A percentile compares a stretch with the other conserved stretches of the same genome.
Conservation (phyloP, 2,113 vertebrate species). For the Castor canadensis region DNA sequence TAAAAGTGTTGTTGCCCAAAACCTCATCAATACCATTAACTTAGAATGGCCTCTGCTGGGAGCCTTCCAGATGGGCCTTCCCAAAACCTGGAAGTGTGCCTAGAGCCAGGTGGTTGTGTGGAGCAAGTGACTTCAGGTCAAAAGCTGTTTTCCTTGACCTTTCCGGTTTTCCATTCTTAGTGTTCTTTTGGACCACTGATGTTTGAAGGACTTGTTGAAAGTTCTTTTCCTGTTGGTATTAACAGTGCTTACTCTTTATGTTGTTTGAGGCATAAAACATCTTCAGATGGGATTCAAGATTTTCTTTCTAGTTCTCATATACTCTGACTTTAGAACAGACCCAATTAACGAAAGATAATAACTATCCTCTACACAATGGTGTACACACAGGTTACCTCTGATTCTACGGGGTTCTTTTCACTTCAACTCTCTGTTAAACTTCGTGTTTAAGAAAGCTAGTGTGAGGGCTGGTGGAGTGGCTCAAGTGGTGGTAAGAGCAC, state of each 20-base stretch:
- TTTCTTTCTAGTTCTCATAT: conserved; percentile 85
- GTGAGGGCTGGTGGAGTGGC: too few relatives aligned
- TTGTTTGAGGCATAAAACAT: conserved; percentile 82
- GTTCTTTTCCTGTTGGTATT: conserved; percentile 82
- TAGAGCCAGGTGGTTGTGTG: not conserved
- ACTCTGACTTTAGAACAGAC: conserved; percentile 89
- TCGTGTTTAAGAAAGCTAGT: not conserved
- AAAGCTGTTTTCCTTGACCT: conserved; percentile 59
- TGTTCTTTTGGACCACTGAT: conserved; percentile 75
- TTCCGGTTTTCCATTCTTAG: conserved; percentile 77
- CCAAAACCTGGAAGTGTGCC: not conserved
- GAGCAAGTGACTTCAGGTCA: not conserved
- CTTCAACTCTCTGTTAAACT: not conserved
- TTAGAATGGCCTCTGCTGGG: not conserved
- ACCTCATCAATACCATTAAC: not conserved
- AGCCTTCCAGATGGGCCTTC: not conserved
- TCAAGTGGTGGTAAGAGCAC: too few relatives aligned
- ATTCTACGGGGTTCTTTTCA: not conserved
- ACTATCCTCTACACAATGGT: conserved; percentile 82
- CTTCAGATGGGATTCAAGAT: conserved; percentile 84
- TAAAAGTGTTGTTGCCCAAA: not conserved
- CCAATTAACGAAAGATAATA: conserved; percentile 89
- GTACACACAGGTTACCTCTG: not conserved
- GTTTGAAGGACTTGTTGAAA: conserved; percentile 83
- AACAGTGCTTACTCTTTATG: conserved; percentile 88